Conservation (phyloP, 1,140 invertebrate species). For the Acromyrmex echinatior region DNA sequence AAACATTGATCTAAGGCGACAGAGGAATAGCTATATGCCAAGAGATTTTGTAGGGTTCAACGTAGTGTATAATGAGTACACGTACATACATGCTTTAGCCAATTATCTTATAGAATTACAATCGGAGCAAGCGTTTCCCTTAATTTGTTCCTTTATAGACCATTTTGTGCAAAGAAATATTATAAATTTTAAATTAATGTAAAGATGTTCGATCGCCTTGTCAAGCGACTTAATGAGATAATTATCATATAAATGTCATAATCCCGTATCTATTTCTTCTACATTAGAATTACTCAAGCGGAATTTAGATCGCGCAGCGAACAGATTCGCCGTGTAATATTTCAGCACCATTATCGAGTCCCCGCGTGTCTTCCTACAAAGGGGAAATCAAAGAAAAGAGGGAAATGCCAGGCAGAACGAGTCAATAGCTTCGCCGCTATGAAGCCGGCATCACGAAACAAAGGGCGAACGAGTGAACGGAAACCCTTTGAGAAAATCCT, state of each 20-base stretch:
- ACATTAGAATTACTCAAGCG: conserved; percentile 17
- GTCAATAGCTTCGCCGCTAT: conserved; percentile 52
- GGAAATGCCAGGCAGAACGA: conserved; percentile 53
- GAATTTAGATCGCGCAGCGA: conserved; percentile 44
- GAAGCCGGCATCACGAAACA: conserved; percentile 57
- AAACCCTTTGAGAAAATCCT: conserved; percentile 71
- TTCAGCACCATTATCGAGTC: conserved; percentile 62
- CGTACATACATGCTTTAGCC: not conserved
- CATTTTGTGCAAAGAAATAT: conserved; percentile 41
- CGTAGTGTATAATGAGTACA: conserved; percentile 9
- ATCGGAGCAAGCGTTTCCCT: conserved; percentile 21
- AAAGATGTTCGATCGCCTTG: conserved; percentile 44
- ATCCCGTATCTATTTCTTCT: not conserved
- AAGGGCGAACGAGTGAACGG: conserved; percentile 52
- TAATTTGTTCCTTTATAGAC: conserved; percentile 38
- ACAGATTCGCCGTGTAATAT: conserved; percentile 47
- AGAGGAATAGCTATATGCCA: conserved; percentile 22
- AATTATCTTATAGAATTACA: conserved; percentile 58
- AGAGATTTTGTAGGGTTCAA: conserved; percentile 34
- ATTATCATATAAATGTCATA: not conserved
- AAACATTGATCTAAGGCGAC: conserved; percentile 47
- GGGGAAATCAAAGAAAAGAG: conserved; percentile 50
- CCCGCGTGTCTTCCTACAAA: conserved; percentile 60
- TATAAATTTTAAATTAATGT: conserved; percentile 43
- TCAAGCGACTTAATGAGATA: conserved; percentile 23